These are phyloP conservation scores for Avahi laniger DNA, from an alignment of 2,797 vertebrate species.

Conservation along the genomic window DNA sequence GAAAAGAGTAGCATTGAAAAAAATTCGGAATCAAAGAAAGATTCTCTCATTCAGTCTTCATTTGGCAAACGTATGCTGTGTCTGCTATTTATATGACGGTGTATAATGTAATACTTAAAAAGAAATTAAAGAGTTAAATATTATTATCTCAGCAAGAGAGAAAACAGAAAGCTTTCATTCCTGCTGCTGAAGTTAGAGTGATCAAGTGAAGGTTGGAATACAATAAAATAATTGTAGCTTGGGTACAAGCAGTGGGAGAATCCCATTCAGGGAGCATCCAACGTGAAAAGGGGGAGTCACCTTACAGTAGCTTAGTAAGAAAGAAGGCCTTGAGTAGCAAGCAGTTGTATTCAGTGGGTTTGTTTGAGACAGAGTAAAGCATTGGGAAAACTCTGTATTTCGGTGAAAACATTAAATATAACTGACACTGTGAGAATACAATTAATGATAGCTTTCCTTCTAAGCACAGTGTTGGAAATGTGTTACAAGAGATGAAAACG, in stretches of 20 bases:
- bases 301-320: background rate
- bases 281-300: fast-evolving
- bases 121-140: background rate
- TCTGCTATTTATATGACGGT: background rate
- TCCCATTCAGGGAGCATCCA: background rate
- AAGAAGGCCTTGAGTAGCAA: background rate
- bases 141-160: background rate
- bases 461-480: background rate
- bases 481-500: background rate
- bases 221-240: background rate
- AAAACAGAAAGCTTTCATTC: background rate
- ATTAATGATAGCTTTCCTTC: background rate
- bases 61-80: background rate
- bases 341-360: background rate
- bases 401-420: background rate
- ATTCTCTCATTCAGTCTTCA: background rate
- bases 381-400: background rate
- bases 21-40: background rate
- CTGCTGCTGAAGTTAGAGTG: background rate
- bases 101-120: background rate
- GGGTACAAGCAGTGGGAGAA: background rate
- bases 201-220: background rate
- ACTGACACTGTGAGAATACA: background rate
- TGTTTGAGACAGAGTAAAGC: background rate
- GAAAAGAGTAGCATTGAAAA: background rate